Evolutionary conservation across 1,140 invertebrate genomes (phyloP).

Genomic region (Musca domestica): DNA sequence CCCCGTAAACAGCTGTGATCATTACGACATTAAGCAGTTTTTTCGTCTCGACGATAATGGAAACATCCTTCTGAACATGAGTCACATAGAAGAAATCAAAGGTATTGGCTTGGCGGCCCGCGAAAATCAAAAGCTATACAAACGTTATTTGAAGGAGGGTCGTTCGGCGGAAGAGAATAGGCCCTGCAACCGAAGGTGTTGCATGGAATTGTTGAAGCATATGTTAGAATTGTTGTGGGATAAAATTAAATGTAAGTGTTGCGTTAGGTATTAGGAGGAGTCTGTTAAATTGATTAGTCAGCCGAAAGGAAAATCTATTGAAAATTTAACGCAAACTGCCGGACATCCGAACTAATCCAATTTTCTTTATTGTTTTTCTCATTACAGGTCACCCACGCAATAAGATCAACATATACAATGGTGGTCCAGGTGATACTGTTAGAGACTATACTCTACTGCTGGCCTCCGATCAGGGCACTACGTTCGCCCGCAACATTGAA

Average conservation of each 20-base stretch:
- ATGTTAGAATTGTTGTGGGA: constrained; percentile 33
- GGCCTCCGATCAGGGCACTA: constrained; percentile 79
- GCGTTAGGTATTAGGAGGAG: not conserved
- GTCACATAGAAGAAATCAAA: constrained; percentile 45
- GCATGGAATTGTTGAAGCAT: constrained; percentile 26
- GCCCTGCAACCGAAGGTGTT: constrained; percentile 30
- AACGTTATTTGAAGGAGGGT: constrained; percentile 41
- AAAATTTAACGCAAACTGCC: no score
- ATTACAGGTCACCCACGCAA: constrained; percentile 55
- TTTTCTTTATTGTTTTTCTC: not conserved
- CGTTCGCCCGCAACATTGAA: constrained; percentile 86
- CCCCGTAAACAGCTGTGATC: constrained; percentile 45
- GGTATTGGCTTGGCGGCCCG: constrained; percentile 35
- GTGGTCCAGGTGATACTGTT: constrained; percentile 66
- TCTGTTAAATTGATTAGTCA: no score
- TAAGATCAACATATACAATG: constrained; percentile 59
- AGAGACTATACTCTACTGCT: constrained; percentile 76
- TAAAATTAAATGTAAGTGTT: constrained; percentile 39
- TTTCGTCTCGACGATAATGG: constrained; percentile 51
- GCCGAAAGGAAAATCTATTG: no score
- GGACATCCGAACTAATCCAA: not conserved
- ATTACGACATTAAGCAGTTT: constrained; percentile 52
- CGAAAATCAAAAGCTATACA: constrained; percentile 41
- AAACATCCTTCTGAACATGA: constrained; percentile 49
- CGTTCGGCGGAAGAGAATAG: constrained; percentile 38